Percentiles rank a stretch among this genome's conserved stretches.
These are phyloP conservation scores for Dascillus cervinus DNA, from an alignment of 2,888 invertebrate genomes.

Conservation along the genomic window DNA sequence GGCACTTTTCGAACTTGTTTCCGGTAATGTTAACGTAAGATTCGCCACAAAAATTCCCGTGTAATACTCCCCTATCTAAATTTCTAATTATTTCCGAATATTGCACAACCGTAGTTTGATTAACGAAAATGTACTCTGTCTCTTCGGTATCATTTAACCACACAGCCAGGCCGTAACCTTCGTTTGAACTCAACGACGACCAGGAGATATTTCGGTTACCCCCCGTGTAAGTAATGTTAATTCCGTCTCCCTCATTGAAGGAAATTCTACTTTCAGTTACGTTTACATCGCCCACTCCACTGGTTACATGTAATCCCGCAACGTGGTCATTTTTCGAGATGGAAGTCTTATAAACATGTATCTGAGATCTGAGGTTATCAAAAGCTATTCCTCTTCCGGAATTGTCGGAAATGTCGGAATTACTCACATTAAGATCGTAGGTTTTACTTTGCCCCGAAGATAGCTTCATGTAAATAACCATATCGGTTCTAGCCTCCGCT, in stretches of 20 bases:
- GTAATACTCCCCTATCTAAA: slow-evolving; percentile 76
- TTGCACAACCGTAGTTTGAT: slow-evolving; percentile 81
- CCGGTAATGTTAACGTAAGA: slow-evolving; percentile 86
- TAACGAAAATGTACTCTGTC: slow-evolving; percentile 69
- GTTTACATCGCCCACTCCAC: slow-evolving; percentile 91
- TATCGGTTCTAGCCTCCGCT: slow-evolving; percentile 64
- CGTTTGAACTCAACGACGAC: slow-evolving; percentile 78
- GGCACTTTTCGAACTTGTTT: slow-evolving; percentile 77
- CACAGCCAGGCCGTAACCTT: slow-evolving; percentile 79
- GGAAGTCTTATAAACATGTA: slow-evolving; percentile 77
- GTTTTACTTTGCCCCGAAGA: slow-evolving; percentile 70
- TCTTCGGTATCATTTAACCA: slow-evolving; percentile 82
- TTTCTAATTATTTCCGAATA: slow-evolving; percentile 84
- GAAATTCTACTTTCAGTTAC: slow-evolving; percentile 84
- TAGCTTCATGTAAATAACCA: slow-evolving; percentile 70
- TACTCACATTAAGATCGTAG: slow-evolving; percentile 81
- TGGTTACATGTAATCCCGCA: slow-evolving; percentile 83
- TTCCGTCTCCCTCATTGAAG: slow-evolving; percentile 87
- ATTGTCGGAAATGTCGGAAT: slow-evolving; percentile 80
- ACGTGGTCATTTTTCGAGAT: slow-evolving; percentile 83
- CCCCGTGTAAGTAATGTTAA: slow-evolving; percentile 93
- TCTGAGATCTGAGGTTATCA: slow-evolving; percentile 81
- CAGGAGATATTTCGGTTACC: slow-evolving; percentile 88
- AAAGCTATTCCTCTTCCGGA: slow-evolving; percentile 92
- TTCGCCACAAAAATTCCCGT: slow-evolving; percentile 88